Evolutionary conservation across 37 sponge, comb jelly and placozoan genomes (phyloP).

Genomic region (Spongia lamella): DNA sequence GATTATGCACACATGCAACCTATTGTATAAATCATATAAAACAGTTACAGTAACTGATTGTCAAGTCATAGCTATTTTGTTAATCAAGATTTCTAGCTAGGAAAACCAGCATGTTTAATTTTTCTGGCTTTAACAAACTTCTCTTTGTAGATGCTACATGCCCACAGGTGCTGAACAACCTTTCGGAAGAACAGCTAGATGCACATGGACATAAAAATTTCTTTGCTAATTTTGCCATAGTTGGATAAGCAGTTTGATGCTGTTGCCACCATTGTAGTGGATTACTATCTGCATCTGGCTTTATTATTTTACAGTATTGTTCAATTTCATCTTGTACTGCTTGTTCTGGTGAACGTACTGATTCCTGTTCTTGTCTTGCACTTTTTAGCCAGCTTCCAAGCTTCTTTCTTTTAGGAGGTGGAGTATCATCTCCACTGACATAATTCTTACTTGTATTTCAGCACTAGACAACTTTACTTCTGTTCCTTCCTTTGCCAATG

Average conservation of each 20-base stretch:
- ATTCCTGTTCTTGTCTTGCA: too few relatives aligned
- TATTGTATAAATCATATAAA: too few relatives aligned
- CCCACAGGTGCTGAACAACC: constrained; percentile 24
- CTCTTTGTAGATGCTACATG: constrained; percentile 4
- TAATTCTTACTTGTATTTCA: too few relatives aligned
- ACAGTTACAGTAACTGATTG: too few relatives aligned
- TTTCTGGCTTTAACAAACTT: constrained; percentile 1
- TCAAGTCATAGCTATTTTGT: too few relatives aligned
- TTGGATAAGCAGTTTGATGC: background rate
- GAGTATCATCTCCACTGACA: too few relatives aligned
- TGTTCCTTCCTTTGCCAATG: too few relatives aligned
- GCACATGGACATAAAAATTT: constrained; percentile 20
- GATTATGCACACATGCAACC: too few relatives aligned
- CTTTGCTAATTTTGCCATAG: constrained; percentile 1
- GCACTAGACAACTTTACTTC: too few relatives aligned
- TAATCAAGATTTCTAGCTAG: too few relatives aligned
- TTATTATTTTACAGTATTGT: background rate
- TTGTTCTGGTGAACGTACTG: background rate
- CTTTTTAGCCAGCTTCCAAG: too few relatives aligned
- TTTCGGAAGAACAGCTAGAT: constrained; percentile 10
- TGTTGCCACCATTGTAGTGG: constrained; percentile 30
- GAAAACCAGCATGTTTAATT: constrained; percentile 12
- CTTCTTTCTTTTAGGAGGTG: too few relatives aligned
- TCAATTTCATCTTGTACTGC: background rate
- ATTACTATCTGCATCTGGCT: constrained; percentile 13